A percentile compares a stretch with the other conserved stretches of the same genome.
Conservation (phyloP, 2,797 vertebrate genomes). For the Octomys mimax region DNA sequence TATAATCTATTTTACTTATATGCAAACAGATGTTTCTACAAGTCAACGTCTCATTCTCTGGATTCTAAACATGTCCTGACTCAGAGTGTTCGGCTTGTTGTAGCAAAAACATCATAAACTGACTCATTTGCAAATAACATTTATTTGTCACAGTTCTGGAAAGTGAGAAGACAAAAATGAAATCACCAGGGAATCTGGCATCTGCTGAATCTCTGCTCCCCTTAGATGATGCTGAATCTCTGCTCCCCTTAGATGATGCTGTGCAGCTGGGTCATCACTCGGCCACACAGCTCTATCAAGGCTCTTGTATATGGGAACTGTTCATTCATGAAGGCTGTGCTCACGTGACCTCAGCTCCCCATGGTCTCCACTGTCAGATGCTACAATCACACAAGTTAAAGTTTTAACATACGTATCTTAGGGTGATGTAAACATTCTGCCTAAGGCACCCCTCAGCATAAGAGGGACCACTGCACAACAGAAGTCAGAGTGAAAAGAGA, state of each 20-base stretch:
- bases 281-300: not conserved
- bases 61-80: not conserved
- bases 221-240: not conserved
- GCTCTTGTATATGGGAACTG: not conserved
- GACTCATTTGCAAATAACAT: not conserved
- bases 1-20: not conserved
- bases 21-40: not conserved
- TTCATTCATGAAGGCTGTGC: not conserved
- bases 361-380: not conserved
- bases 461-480: not conserved
- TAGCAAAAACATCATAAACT: not conserved
- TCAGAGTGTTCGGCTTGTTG: not conserved
- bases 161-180: not conserved
- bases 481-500: not conserved
- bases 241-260: not conserved
- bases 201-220: not conserved
- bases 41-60: not conserved
- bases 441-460: not conserved
- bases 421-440: not conserved
- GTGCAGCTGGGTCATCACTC: not conserved
- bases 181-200: not conserved
- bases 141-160: not conserved
- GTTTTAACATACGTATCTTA: not conserved
- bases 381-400: rapidly evolving
- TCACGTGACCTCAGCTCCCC: not conserved